A percentile compares a stretch with the other conserved stretches of the same genome.
phyloP scores from a whole-genome alignment of 2,888 invertebrate species.

The Drosophila pegasa region DNA sequence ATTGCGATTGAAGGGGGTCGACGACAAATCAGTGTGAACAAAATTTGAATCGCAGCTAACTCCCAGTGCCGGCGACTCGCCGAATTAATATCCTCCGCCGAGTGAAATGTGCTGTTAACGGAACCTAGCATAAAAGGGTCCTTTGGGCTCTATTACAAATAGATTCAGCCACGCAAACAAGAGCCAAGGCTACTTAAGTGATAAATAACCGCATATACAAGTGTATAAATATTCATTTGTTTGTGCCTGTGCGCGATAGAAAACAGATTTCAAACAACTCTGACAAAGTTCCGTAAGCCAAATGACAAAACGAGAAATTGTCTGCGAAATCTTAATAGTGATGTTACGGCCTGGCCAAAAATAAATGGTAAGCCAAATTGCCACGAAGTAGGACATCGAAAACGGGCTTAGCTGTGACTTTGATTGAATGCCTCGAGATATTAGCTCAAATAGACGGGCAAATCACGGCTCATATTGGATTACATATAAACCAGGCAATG shows the following conservation, averaged over 20 bases:
- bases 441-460: constrained; percentile 7
- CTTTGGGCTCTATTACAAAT: constrained; percentile 14
- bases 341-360: constrained; percentile 42
- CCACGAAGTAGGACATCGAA: constrained; percentile 1
- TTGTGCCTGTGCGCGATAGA: constrained; percentile 22
- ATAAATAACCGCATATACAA: constrained; percentile 45
- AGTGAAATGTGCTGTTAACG: constrained; percentile 30
- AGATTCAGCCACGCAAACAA: constrained; percentile 29
- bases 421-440: constrained; percentile 29
- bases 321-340: constrained; percentile 57
- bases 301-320: constrained; percentile 5
- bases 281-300: constrained; percentile 26
- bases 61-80: constrained; percentile 44
- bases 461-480: constrained; percentile 28
- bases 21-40: constrained; percentile 34
- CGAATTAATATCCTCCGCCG: constrained; percentile 43
- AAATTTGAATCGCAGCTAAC: constrained; percentile 51
- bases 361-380: constrained; percentile 43
- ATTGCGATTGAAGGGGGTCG: constrained; percentile 57
- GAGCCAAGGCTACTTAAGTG: constrained; percentile 41
- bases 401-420: constrained; percentile 29
- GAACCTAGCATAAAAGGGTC: constrained; percentile 31
- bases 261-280: constrained; percentile 33
- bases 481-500: constrained; percentile 16
- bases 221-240: constrained; percentile 16